Conservation (phyloP, 2,888 invertebrate genomes). For the Encarsia formosa region DNA sequence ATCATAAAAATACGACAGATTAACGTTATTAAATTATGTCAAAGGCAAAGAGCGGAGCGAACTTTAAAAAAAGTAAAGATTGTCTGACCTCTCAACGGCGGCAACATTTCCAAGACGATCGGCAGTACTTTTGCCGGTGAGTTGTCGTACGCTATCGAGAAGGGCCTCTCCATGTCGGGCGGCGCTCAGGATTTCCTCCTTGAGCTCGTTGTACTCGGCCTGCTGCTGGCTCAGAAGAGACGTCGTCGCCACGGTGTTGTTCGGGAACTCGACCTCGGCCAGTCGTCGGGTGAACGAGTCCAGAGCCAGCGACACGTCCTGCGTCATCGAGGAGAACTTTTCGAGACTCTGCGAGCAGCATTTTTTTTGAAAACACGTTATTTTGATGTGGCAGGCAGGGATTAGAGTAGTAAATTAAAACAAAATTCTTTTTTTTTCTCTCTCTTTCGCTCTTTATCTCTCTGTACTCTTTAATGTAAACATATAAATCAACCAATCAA, state of each 20-base stretch:
- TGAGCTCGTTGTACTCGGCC: conserved; percentile 63
- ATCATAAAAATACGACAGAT: too few relatives aligned
- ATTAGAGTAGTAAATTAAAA: too few relatives aligned
- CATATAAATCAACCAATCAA: too few relatives aligned
- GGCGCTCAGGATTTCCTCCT: conserved; percentile 81
- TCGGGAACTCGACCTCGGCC: conserved; percentile 89
- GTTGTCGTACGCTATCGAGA: conserved; percentile 67
- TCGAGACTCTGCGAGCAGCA: conserved; percentile 75
- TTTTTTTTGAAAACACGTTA: neutral
- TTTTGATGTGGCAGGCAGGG: too few relatives aligned
- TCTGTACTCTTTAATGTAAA: too few relatives aligned
- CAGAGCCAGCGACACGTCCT: conserved; percentile 81
- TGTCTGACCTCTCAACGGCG: conserved; percentile 83
- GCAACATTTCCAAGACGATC: conserved; percentile 81
- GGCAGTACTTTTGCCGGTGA: conserved; percentile 57
- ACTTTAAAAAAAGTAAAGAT: too few relatives aligned
- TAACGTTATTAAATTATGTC: too few relatives aligned
- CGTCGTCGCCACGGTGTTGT: conserved; percentile 87
- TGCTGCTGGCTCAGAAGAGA: conserved; percentile 81
- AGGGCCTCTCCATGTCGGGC: conserved; percentile 86
- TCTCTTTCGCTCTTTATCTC: too few relatives aligned
- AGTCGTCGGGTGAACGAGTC: conserved; percentile 84
- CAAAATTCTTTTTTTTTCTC: too few relatives aligned
- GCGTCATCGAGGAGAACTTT: conserved; percentile 88
- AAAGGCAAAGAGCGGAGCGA: too few relatives aligned